Evolutionary conservation across 2,797 vertebrate genomes (phyloP).

Genomic region (Lepidocolaptes lacrymiger): DNA sequence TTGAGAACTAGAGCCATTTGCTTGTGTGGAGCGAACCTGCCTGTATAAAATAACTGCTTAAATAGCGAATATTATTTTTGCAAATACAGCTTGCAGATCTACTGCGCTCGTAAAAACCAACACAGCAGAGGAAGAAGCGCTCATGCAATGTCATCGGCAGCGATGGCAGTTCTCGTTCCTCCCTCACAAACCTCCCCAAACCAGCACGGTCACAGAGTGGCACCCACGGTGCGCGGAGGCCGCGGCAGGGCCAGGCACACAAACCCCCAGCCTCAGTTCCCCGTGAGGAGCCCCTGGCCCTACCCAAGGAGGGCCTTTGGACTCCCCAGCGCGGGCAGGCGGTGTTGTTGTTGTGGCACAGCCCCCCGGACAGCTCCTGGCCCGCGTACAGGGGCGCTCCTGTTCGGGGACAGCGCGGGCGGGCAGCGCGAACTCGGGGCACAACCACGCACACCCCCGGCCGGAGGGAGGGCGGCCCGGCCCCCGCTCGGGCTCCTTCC

Average conservation of each 20-base stretch:
- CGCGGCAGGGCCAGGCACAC: rapidly evolving
- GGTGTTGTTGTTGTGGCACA: no score
- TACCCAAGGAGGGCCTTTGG: rapidly evolving
- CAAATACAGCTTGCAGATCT: neutral
- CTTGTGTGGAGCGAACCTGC: neutral
- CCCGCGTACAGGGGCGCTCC: rapidly evolving
- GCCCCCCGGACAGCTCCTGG: no score
- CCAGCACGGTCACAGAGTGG: rapidly evolving
- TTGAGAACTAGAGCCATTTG: neutral
- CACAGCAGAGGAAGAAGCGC: rapidly evolving
- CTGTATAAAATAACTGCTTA: neutral
- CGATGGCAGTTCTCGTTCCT: neutral
- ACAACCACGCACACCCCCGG: rapidly evolving
- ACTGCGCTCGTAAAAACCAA: neutral
- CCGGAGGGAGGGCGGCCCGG: no score
- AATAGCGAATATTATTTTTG: neutral
- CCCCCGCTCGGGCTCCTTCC: rapidly evolving
- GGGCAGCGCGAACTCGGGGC: rapidly evolving
- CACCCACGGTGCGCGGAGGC: rapidly evolving
- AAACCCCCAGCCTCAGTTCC: rapidly evolving
- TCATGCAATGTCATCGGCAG: neutral
- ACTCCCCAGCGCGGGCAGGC: no score
- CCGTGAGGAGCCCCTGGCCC: neutral
- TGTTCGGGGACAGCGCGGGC: rapidly evolving
- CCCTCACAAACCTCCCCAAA: neutral